A percentile compares a stretch with the other conserved stretches of the same genome.
These are phyloP conservation scores for Drosophila subpulchrella DNA, from an alignment of 1,140 invertebrate species.

Conservation along the genomic window DNA sequence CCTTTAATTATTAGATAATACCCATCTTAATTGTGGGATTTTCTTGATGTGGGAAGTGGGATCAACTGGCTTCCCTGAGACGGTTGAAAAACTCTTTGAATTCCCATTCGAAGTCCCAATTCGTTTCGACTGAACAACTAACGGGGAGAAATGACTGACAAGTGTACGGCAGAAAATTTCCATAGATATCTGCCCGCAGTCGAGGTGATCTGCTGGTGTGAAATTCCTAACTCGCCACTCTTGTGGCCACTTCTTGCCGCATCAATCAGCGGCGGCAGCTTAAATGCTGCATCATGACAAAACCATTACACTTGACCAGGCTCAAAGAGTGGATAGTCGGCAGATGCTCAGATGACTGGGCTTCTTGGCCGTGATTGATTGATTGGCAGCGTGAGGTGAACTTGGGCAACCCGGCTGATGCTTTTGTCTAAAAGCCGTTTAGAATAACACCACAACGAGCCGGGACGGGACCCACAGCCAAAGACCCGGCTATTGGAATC, in stretches of 20 bases:
- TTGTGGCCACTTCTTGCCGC: conserved; percentile 64
- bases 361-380: conserved; percentile 79
- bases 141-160: conserved; percentile 41
- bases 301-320: conserved; percentile 81
- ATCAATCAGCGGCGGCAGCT: conserved; percentile 80
- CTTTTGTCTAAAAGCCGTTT: conserved; percentile 82
- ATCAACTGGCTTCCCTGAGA: neutral
- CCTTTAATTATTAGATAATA: neutral
- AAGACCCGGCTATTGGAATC: conserved; percentile 3
- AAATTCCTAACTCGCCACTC: conserved; percentile 76
- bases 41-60: neutral
- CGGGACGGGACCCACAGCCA: conserved; percentile 20
- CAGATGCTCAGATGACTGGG: conserved; percentile 80
- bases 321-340: conserved; percentile 56
- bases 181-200: conserved; percentile 39
- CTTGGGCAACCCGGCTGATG: conserved; percentile 59
- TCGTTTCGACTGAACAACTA: conserved; percentile 27
- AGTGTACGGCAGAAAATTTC: conserved; percentile 67
- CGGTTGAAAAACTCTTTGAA: conserved; percentile 7
- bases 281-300: conserved; percentile 83
- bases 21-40: neutral
- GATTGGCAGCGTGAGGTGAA: conserved; percentile 78
- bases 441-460: conserved; percentile 74
- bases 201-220: conserved; percentile 55
- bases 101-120: conserved; percentile 29